Evolutionary conservation across 2,888 invertebrate genomes (phyloP).

Genomic region (Seladonia tumulorum): DNA sequence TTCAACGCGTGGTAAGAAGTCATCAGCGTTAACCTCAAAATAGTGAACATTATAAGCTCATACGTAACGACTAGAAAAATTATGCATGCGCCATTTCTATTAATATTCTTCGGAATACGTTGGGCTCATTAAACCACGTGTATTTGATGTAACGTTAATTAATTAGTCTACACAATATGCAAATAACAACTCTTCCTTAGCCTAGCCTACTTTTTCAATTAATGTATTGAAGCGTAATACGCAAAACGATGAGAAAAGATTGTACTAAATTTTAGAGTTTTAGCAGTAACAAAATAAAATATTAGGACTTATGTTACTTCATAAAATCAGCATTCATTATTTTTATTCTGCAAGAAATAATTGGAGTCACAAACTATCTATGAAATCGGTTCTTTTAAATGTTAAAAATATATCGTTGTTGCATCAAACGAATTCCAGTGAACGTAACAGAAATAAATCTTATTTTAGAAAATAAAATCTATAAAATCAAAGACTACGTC

Average conservation of each 20-base stretch:
- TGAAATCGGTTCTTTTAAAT: not conserved
- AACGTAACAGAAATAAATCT: not conserved
- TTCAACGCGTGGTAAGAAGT: not conserved
- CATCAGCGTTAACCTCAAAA: not conserved
- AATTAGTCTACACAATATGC: not conserved
- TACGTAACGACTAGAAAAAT: not conserved
- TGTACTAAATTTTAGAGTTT: not conserved
- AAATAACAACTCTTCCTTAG: not conserved
- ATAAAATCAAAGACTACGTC: not conserved
- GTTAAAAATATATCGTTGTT: too few relatives aligned
- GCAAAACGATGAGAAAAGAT: not conserved
- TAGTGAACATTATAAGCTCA: not conserved
- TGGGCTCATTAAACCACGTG: not conserved
- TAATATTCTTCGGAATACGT: not conserved
- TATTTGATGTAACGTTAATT: not conserved
- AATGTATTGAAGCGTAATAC: not conserved
- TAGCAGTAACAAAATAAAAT: not conserved
- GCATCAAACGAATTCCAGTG: not conserved
- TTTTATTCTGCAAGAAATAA: not conserved
- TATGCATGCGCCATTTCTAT: not conserved
- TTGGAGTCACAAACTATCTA: not conserved
- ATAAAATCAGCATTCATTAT: not conserved
- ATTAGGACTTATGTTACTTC: not conserved
- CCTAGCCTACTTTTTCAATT: not conserved
- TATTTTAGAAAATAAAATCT: not conserved